Evolutionary conservation across 2,797 vertebrate genomes (phyloP).

Genomic region (Cichlasoma orientale): DNA sequence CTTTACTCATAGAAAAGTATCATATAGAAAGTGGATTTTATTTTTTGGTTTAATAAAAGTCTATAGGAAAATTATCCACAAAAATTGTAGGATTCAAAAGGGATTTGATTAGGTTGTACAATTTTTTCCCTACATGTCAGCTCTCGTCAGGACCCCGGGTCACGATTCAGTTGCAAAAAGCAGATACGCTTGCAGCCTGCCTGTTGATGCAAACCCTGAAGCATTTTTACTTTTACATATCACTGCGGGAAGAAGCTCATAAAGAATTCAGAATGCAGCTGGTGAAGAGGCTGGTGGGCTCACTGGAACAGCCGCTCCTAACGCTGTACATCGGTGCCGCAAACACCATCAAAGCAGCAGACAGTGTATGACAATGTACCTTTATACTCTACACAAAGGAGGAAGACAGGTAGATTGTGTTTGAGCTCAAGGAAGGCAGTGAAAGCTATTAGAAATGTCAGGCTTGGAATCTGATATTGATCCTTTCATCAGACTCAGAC

Average conservation of each 20-base stretch:
- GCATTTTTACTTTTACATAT: background rate
- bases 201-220: background rate
- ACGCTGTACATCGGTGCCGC: background rate
- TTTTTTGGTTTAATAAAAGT: background rate
- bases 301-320: background rate
- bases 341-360: constrained; percentile 5
- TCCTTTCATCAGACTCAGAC: background rate
- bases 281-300: background rate
- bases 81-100: background rate
- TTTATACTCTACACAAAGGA: background rate
- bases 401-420: background rate
- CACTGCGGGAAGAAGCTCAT: background rate
- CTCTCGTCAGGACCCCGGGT: background rate
- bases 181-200: background rate
- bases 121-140: background rate
- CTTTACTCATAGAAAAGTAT: background rate
- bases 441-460: background rate
- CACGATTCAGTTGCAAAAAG: background rate
- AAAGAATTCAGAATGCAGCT: constrained; percentile 6
- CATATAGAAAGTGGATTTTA: background rate
- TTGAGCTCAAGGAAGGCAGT: background rate
- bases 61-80: background rate
- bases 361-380: background rate
- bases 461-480: background rate
- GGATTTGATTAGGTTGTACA: background rate